A percentile compares a stretch with the other conserved stretches of the same genome.
Conservation (phyloP, 2,113 vertebrate genomes). For the Falcunculus frontatus region DNA sequence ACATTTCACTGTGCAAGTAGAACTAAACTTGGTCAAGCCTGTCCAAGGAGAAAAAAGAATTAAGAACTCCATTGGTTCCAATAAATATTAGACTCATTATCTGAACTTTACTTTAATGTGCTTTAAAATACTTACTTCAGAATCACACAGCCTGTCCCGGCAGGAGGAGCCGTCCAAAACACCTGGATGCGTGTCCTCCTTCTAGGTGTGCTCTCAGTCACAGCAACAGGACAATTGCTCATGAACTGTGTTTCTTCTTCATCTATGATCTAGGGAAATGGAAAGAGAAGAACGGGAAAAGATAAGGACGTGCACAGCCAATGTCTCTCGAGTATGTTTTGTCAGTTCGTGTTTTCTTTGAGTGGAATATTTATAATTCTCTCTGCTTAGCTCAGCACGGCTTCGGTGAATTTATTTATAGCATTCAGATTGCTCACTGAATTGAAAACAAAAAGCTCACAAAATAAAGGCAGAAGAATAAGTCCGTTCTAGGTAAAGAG, state of each 20-base stretch:
- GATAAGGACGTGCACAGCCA: background rate
- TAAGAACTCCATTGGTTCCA: background rate
- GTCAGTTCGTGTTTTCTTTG: background rate
- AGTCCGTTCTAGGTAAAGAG: background rate
- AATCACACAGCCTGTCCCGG: slow-evolving; percentile 86
- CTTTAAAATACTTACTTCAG: slow-evolving; percentile 85
- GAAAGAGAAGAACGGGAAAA: background rate
- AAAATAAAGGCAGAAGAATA: background rate
- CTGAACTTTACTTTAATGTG: background rate
- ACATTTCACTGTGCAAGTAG: background rate
- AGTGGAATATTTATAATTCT: background rate
- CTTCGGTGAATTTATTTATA: background rate
- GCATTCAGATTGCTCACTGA: background rate
- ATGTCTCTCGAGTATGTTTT: accelerated
- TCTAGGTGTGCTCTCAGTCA: slow-evolving; percentile 93
- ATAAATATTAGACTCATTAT: background rate
- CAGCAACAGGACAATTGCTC: slow-evolving; percentile 94
- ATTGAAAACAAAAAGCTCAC: background rate
- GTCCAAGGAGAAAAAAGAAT: background rate
- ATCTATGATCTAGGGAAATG: slow-evolving; percentile 86
- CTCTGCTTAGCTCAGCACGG: background rate
- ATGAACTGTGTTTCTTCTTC: slow-evolving; percentile 98
- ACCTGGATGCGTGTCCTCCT: slow-evolving; percentile 92
- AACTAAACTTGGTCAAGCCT: background rate
- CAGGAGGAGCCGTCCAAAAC: slow-evolving; percentile 91